Evolutionary conservation across 2,797 vertebrate genomes (phyloP).

Genomic region (Labeo calbasu): DNA sequence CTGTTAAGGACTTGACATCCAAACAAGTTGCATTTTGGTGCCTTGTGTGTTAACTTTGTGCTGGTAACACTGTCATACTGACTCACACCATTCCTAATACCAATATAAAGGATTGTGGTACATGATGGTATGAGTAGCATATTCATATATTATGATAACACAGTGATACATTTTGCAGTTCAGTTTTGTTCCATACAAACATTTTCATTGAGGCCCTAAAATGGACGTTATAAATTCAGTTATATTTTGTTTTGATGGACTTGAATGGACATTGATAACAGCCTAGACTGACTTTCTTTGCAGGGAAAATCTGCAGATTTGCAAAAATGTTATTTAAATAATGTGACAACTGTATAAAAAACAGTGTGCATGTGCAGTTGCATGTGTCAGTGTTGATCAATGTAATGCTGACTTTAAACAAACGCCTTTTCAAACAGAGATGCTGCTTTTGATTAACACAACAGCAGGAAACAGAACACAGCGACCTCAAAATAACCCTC

Average conservation of each 20-base stretch:
- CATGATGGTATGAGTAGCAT: no score
- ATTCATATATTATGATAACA: no score
- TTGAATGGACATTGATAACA: not conserved
- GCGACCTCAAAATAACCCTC: conserved; percentile 2
- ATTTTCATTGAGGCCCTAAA: not conserved
- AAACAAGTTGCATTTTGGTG: conserved; percentile 23
- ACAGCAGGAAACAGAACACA: not conserved
- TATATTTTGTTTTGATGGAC: not conserved
- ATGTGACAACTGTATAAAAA: not conserved
- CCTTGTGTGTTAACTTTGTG: not conserved
- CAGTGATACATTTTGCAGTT: not conserved
- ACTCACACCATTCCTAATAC: not conserved
- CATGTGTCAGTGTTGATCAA: conserved; percentile 1
- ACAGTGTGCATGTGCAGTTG: not conserved
- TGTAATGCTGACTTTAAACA: conserved; percentile 8
- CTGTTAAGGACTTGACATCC: conserved; percentile 22
- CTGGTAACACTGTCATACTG: not conserved
- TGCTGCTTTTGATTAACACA: conserved; percentile 7
- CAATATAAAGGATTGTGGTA: not conserved
- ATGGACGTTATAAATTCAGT: not conserved
- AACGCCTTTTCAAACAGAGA: not conserved
- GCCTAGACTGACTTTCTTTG: not conserved
- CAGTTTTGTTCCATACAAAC: not conserved
- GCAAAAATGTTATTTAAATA: conserved; percentile 13
- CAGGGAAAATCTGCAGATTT: not conserved